These are phyloP conservation scores for Dasyornis broadbenti DNA, from an alignment of 2,113 vertebrate species.

Conservation along the genomic window DNA sequence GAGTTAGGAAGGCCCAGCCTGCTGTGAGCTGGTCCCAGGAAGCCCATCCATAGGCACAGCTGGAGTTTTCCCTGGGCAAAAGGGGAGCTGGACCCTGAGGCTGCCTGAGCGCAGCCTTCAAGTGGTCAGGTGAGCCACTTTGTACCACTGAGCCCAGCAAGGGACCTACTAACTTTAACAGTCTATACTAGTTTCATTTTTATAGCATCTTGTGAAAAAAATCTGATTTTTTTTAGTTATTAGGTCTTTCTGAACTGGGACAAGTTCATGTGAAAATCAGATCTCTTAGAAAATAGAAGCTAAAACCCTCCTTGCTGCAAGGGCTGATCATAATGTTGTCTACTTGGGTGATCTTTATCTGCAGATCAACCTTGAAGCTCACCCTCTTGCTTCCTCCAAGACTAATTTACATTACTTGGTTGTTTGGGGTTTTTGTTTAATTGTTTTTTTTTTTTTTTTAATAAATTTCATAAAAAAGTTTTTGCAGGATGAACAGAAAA, in stretches of 20 bases:
- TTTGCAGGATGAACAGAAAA: not conserved
- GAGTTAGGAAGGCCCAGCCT: not conserved
- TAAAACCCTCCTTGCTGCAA: not conserved
- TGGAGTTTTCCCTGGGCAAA: rapidly evolving
- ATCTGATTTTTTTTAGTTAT: not conserved
- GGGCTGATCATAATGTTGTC: not conserved
- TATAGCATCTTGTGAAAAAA: not conserved
- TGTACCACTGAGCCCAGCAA: not conserved
- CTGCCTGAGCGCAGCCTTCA: not conserved
- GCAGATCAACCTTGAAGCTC: not conserved
- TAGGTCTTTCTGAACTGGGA: not conserved
- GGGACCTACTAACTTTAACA: not conserved
- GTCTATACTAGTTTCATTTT: not conserved
- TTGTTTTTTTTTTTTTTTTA: not conserved
- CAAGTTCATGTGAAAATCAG: not conserved
- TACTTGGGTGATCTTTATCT: not conserved
- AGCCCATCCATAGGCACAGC: not conserved
- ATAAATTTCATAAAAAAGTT: not conserved
- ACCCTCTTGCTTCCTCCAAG: not conserved
- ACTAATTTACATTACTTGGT: not conserved
- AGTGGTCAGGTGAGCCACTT: not conserved
- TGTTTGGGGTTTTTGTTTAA: not conserved
- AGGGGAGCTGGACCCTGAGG: not conserved
- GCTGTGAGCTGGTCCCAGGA: not conserved
- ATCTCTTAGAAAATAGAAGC: not conserved